Base-by-base conservation (phyloP, 1,140 invertebrate genomes). In the Heliconius eleuchia region DNA sequence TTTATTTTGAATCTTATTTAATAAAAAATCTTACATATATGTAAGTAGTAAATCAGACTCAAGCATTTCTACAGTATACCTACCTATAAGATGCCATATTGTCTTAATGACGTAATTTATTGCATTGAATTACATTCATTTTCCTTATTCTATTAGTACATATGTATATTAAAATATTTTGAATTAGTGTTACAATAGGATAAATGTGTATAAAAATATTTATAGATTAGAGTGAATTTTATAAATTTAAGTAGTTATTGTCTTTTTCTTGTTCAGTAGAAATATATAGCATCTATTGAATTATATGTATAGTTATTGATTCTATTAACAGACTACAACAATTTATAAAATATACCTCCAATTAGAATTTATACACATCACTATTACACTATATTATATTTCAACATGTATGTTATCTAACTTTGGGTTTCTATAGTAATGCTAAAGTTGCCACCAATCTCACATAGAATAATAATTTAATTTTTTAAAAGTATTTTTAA, bases 121-220 rank as follows among this genome's bases (percentile, higher is more conserved):
- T 66, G 57, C 57, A 66, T 66, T 66, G 55, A 66, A 13, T 66
- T 66, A n/a, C 23, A 11, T 30, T 9, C 3, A 57, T 23, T n/a
- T 23, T 60, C 55, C 57, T 27, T 66, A 66, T 27, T 13, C 57
- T 66, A 66, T 13, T 3, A 66, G 0, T 66, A 66, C 3, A 13
- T 5, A 27, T 66, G 23, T 60, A 30, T 27, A 57, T 23, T 7
- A 19, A 57, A 19, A 66, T 30, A 66, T 66, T 66, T 66, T 13
- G 3, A 46, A 66, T 66, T 11, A 30, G 23, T 66, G 13, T 27
- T 66, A 30, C 4, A 57, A 27, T 16, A 66, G 3, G 57, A 66
- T 66, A 66, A 30, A 66, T 66, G 57, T 66, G 23, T 66, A 66
- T 66, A 66, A 66, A 57, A 66, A 66, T 66, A 66, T 66, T 66